Evolutionary conservation across 2,797 vertebrate species (phyloP), one percentile per base, ranked within the genome.

Genomic region (Neosilurus mollespiculum): DNA sequence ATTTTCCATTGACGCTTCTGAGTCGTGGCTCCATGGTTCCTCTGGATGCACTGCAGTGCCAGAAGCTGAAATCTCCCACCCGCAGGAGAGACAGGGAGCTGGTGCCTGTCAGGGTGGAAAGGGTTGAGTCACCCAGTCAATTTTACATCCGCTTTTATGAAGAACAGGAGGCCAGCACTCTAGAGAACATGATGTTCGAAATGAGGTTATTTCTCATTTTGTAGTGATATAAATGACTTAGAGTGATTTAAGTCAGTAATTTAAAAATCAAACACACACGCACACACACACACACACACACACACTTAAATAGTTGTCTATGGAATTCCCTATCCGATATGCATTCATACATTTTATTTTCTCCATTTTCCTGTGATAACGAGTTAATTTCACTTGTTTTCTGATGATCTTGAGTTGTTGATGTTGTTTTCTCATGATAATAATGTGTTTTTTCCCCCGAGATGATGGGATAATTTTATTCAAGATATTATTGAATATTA

Each of bases 181-280:
- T 98, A 65, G 95, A 96, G 89, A 92, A 96, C 87, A 95, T 98
- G 96, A 98, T 98, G 95, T 86, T 97, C 82, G 95, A 96, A 87
- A 97, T 99, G 97, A 96, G 97, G 98, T 99, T 87, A 37, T 67
- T 81, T 24, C 53, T 73, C 51, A 24, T 49, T 18, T 81, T 71
- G 18, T 5, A 37, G 18, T 54, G 7, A 18, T 22, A 8, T 3
- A 20, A 12, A 53, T 78, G n/a, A 4, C 37, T 64, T 64, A 7
- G 20, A 34, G 34, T 43, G 37, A 43, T 2, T 49, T 10, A 77
- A 56, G 56, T 51, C 12, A 15, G 37, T 70, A 22, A 6, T 66
- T 66, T 8, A 9, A 34, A 51, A n/a, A 37, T 49, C 20, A 16
- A 20, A 69, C n/a, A n/a, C n/a, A n/a, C n/a, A n/a, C n/a, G n/a